These are phyloP conservation scores for Procambarus clarkii DNA, from an alignment of 1,140 invertebrate species.

Conservation along the genomic window DNA sequence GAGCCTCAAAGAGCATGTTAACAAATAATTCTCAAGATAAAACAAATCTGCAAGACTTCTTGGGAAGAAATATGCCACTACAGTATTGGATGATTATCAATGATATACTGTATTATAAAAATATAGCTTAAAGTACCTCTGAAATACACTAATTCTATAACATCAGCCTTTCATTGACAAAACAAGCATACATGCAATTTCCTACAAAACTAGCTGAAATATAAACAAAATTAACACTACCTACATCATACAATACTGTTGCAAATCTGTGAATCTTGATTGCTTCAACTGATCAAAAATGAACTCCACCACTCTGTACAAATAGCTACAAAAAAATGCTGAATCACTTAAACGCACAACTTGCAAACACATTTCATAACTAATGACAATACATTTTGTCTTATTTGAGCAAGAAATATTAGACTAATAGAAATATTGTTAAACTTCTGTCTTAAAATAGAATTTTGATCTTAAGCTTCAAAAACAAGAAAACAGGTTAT, in stretches of 20 bases:
- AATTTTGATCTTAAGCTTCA: neutral
- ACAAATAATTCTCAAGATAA: neutral
- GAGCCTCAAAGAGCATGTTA: neutral
- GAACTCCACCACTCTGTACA: neutral
- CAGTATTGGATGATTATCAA: neutral
- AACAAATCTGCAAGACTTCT: neutral
- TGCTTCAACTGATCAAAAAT: neutral
- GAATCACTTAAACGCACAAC: neutral
- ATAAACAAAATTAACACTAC: too few relatives aligned
- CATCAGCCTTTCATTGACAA: neutral
- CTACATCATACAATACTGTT: too few relatives aligned
- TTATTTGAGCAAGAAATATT: slow-evolving; percentile 10
- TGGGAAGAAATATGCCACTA: neutral
- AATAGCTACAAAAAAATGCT: neutral
- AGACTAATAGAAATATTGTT: neutral
- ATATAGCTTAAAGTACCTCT: neutral
- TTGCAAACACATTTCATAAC: neutral
- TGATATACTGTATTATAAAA: neutral
- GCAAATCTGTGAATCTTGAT: too few relatives aligned
- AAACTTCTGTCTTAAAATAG: neutral
- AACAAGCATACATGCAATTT: too few relatives aligned
- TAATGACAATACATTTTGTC: neutral
- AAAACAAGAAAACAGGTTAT: neutral
- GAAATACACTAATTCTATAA: neutral
- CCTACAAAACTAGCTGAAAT: too few relatives aligned